Conservation (phyloP, 2,797 vertebrate genomes). For the Anniella stebbinsi region DNA sequence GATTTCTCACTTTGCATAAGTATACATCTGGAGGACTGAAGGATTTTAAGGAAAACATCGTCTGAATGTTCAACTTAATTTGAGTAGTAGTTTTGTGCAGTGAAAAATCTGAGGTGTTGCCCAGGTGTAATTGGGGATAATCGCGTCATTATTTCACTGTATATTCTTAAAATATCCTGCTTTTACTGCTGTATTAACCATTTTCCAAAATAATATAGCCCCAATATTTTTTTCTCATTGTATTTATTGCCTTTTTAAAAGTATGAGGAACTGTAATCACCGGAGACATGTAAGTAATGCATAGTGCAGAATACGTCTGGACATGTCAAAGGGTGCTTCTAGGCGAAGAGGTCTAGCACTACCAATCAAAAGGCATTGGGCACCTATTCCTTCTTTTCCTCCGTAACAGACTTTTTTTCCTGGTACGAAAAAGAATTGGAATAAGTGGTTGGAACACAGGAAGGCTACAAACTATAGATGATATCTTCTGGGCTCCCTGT, state of each 20-base stretch:
- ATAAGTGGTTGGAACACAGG: no score
- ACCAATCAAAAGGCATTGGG: no score
- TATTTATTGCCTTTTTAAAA: constrained; percentile 30
- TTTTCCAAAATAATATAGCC: neutral
- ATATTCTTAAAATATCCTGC: neutral
- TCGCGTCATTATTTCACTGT: constrained; percentile 4
- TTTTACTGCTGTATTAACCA: neutral
- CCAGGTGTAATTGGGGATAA: neutral
- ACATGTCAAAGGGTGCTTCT: neutral
- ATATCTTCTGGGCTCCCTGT: no score
- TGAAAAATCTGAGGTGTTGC: neutral
- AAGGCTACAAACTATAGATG: no score
- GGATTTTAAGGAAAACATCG: neutral
- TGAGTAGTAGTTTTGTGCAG: accelerated
- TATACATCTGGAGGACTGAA: neutral
- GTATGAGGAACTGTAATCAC: accelerated
- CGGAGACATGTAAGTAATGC: neutral
- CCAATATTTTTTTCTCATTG: neutral
- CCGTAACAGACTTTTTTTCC: no score
- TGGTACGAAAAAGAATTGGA: no score
- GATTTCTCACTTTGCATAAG: neutral
- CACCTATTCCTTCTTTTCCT: no score
- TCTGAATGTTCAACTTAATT: neutral
- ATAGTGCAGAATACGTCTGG: neutral
- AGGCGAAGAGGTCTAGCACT: no score